Base-by-base conservation (phyloP, 2,113 vertebrate genomes). In the Ardeotis arabs region DNA sequence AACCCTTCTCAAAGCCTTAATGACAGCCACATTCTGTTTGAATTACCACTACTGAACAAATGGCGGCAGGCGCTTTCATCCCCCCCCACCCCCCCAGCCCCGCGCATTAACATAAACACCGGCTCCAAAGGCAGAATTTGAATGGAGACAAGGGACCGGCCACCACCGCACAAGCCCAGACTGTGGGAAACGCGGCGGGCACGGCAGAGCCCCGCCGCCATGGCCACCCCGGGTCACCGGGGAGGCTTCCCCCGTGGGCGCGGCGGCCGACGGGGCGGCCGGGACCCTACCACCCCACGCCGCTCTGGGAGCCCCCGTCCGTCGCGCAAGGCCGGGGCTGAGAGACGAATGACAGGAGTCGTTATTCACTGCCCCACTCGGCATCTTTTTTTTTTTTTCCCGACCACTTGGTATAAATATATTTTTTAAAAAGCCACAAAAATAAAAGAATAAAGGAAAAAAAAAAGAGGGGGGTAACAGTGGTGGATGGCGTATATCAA, bases 31-130 rank as follows among this genome's bases (percentile, higher is more conserved):
- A 97, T 97, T 98, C 97, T 98, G 98, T 98, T 98, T 98, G 98
- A 98, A 98, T 98, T 97, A 97, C 97, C 98, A 98, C 98, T 98
- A 98, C 97, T 97, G 98, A 98, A 97, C 98, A 98, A 98, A 98
- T 96, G 98, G 97, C 98, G 98, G 98, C 93, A 85, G 74, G 67
- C 55, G 90, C 98, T 98, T 98, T 98, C 97, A 98, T 98, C 98
- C 39, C 39, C 39, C 39, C 39, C 39, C 97, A 35, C 35, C 35
- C 35, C 96, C 89, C 84, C 86, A 93, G 96, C 93, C 75, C 80
- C 13, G 96, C 81, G 53, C 85, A 98, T 98, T 98, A 98, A 97
- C 98, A 98, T 98, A 98, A 98, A 98, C 98, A 97, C 96, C 55
- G 97, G 85, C 94, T 96, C 95, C 82, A 95, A 96, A 97, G 96